Percentiles rank a stretch among this genome's conserved stretches.
Evolutionary conservation across 2,113 vertebrate genomes (phyloP).

Genomic region (Myocastor coypus): DNA sequence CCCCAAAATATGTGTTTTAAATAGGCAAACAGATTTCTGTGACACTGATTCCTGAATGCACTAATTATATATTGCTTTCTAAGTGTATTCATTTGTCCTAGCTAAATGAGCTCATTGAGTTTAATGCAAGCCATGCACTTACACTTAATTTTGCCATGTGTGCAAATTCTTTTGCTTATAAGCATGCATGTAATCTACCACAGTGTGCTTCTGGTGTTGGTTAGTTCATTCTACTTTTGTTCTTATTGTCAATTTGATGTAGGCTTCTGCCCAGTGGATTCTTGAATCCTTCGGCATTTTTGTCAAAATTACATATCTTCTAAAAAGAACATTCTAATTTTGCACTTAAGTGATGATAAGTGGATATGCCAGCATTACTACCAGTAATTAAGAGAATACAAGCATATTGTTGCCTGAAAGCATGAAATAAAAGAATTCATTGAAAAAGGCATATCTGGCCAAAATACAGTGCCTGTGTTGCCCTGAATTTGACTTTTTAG

Average conservation of each 20-base stretch:
- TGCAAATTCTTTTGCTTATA: slow-evolving; percentile 1
- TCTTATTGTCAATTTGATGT: slow-evolving; percentile 29
- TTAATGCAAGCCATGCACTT: neutral
- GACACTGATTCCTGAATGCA: neutral
- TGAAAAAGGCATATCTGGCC: slow-evolving; percentile 34
- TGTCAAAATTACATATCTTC: slow-evolving; percentile 17
- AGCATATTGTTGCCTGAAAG: slow-evolving; percentile 54
- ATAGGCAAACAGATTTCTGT: slow-evolving; percentile 4
- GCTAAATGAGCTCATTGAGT: slow-evolving; percentile 4
- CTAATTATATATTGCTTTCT: slow-evolving; percentile 57
- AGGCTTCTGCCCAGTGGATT: neutral
- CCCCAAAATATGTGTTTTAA: slow-evolving; percentile 56
- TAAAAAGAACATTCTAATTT: slow-evolving; percentile 50
- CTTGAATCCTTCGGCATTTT: neutral
- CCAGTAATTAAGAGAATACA: slow-evolving; percentile 43
- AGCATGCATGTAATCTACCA: neutral
- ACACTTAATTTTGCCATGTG: slow-evolving; percentile 14
- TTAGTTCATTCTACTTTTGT: slow-evolving; percentile 27
- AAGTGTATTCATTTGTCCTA: neutral
- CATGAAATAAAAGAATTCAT: neutral
- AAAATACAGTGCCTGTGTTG: neutral
- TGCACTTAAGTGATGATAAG: slow-evolving; percentile 51
- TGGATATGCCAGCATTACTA: slow-evolving; percentile 41
- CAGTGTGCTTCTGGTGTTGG: neutral
- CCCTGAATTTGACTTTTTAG: slow-evolving; percentile 56